These are phyloP conservation scores for Brenthis daphne DNA, from an alignment of 2,888 invertebrate genomes.

Conservation along the genomic window DNA sequence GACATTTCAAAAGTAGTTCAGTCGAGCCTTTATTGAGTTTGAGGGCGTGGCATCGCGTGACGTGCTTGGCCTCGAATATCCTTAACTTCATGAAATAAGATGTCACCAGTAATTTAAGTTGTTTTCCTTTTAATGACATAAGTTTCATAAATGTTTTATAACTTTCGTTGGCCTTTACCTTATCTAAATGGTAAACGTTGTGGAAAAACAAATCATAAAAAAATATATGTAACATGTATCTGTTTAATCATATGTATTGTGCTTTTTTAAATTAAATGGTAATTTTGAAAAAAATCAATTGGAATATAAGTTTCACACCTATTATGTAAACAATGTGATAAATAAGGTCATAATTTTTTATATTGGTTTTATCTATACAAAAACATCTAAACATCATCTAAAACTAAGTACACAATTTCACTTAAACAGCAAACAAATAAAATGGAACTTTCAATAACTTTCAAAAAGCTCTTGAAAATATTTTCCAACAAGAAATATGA, in stretches of 20 bases:
- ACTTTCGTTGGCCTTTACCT: not conserved
- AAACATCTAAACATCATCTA: no score
- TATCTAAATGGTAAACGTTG: not conserved
- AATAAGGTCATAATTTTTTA: no score
- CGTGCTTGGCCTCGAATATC: constrained; percentile 31
- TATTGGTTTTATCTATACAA: no score
- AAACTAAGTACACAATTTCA: no score
- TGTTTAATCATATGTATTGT: no score
- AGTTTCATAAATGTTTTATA: not conserved
- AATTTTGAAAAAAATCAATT: not conserved
- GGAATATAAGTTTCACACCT: no score
- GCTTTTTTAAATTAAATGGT: no score
- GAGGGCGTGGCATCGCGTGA: constrained; percentile 52
- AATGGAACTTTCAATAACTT: no score
- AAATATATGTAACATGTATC: no score
- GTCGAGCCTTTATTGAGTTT: constrained; percentile 32
- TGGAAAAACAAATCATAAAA: not conserved
- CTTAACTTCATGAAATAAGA: constrained; percentile 31
- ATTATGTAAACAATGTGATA: no score
- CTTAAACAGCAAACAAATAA: no score
- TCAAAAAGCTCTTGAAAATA: not conserved
- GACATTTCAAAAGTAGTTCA: constrained; percentile 36
- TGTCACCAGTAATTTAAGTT: constrained; percentile 19
- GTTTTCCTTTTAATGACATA: constrained; percentile 14
- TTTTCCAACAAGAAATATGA: not conserved